These are phyloP conservation scores for Paralichthys olivaceus DNA, from an alignment of 2,113 vertebrate genomes.

Conservation along the genomic window DNA sequence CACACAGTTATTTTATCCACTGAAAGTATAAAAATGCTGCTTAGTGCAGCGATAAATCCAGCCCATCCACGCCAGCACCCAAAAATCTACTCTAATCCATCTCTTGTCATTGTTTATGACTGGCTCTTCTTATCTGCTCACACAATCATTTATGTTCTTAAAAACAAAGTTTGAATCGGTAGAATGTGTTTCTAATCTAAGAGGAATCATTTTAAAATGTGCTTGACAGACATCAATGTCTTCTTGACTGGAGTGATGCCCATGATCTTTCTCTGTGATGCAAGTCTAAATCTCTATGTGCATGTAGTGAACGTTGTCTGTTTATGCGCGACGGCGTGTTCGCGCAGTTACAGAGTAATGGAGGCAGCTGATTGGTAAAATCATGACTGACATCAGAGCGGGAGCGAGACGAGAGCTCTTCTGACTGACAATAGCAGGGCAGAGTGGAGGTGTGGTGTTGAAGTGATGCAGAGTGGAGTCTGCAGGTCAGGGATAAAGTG, in stretches of 20 bases:
- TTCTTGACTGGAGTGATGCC: neutral
- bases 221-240: neutral
- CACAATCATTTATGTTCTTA: neutral
- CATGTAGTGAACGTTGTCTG: constrained; percentile 3
- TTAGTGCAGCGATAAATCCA: neutral
- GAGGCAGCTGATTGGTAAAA: constrained; percentile 45
- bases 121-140: neutral
- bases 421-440: neutral
- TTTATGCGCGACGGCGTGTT: neutral
- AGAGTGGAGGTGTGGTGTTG: neutral
- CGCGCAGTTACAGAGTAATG: neutral
- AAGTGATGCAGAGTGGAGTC: constrained; percentile 40
- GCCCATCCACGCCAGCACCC: neutral
- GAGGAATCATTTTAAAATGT: neutral
- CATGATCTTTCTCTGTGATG: no score
- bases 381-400: constrained; percentile 37
- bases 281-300: neutral
- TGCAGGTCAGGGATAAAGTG: constrained; percentile 56
- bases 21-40: neutral
- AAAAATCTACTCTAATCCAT: neutral
- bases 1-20: no score
- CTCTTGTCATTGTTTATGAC: neutral
- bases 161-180: neutral
- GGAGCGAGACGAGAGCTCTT: neutral
- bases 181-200: neutral